Conservation (phyloP, 2,888 invertebrate species). For the Leptura quadrifasciata region DNA sequence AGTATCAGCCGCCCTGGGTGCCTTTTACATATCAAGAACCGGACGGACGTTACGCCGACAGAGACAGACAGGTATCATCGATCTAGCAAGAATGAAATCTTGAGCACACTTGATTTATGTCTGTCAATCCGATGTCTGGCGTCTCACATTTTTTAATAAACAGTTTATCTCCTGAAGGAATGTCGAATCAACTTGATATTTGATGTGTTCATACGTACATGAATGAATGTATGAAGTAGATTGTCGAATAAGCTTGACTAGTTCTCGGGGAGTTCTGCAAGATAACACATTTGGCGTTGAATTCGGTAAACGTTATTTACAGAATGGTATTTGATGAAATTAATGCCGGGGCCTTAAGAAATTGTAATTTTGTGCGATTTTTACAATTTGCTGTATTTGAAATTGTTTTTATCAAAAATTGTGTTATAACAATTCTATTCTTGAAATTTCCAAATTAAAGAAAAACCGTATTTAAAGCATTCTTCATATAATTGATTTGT, state of each 20-base stretch:
- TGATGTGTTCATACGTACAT: neutral
- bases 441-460: no score
- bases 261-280: neutral
- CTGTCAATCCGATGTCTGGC: slow-evolving; percentile 4
- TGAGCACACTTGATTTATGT: slow-evolving; percentile 1
- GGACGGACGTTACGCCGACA: neutral
- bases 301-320: no score
- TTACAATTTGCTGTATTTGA: no score
- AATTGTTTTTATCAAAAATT: no score
- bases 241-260: neutral
- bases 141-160: slow-evolving; percentile 13
- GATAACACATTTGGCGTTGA: no score
- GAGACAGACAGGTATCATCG: neutral
- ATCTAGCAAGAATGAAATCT: neutral
- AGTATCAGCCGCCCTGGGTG: neutral
- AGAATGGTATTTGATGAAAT: no score
- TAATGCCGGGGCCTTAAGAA: no score
- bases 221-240: slow-evolving; percentile 4
- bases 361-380: no score
- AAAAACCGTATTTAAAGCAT: no score
- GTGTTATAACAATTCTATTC: no score
- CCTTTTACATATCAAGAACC: neutral
- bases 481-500: no score
- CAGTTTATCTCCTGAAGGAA: slow-evolving; percentile 7
- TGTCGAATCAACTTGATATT: neutral